These are phyloP conservation scores for Gopherus evgoodei DNA, from an alignment of 2,113 vertebrate genomes.

Conservation along the genomic window DNA sequence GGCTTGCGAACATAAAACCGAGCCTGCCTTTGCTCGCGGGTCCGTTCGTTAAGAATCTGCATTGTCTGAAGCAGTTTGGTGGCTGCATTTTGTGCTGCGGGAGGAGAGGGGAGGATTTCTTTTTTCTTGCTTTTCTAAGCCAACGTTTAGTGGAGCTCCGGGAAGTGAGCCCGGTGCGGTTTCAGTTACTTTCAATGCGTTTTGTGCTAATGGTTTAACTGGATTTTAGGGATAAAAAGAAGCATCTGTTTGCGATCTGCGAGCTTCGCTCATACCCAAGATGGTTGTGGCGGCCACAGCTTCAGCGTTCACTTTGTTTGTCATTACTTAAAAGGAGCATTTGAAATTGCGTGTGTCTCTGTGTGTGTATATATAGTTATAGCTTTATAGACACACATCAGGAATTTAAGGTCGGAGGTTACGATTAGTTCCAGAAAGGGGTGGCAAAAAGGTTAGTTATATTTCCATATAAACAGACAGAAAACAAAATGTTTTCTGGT, in stretches of 20 bases:
- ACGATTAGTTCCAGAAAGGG: neutral
- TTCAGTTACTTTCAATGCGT: slow-evolving; percentile 36
- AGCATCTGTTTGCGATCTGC: slow-evolving; percentile 58
- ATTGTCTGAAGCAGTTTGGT: neutral
- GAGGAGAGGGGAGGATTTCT: neutral
- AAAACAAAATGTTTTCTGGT: slow-evolving; percentile 3
- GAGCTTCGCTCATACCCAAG: slow-evolving; percentile 60
- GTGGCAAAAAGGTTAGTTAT: neutral
- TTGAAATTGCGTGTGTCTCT: slow-evolving; percentile 22
- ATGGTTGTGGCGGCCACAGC: slow-evolving; percentile 69
- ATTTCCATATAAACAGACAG: slow-evolving; percentile 20
- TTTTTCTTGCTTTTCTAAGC: neutral
- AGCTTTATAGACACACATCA: neutral
- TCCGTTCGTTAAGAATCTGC: neutral
- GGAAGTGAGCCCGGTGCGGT: neutral
- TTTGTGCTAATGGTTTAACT: slow-evolving; percentile 59
- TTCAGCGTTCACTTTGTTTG: slow-evolving; percentile 73
- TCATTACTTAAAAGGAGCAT: slow-evolving; percentile 60
- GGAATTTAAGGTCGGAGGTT: slow-evolving; percentile 33
- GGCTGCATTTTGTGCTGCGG: neutral
- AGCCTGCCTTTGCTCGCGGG: neutral
- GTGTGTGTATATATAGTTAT: slow-evolving; percentile 18
- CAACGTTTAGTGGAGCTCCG: neutral
- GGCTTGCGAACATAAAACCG: neutral
- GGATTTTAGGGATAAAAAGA: slow-evolving; percentile 48